Conservation (phyloP, 2,113 vertebrate genomes). For the Microcebus murinus region DNA sequence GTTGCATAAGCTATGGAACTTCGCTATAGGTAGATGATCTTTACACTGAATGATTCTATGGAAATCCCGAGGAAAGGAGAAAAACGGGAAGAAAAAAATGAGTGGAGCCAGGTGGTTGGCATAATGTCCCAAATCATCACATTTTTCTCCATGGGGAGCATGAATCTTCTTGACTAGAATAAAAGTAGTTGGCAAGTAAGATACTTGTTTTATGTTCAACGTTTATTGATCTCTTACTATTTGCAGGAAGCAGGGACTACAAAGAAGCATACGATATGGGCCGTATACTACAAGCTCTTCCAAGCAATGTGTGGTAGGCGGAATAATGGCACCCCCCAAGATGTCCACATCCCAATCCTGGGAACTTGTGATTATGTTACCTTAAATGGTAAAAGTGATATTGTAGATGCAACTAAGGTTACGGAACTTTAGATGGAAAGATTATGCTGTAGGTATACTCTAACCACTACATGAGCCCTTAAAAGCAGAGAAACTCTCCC, state of each 20-base stretch:
- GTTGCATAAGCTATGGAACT: background rate
- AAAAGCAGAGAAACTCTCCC: background rate
- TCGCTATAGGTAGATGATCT: background rate
- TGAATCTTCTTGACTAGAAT: background rate
- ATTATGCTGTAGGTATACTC: background rate
- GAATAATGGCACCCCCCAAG: background rate
- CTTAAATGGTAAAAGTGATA: background rate
- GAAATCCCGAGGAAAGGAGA: background rate
- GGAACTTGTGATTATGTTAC: background rate
- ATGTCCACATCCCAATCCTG: background rate
- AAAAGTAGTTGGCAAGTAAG: background rate
- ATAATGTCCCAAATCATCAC: background rate
- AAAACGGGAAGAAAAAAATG: background rate
- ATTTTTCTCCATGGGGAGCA: background rate
- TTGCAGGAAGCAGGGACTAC: background rate
- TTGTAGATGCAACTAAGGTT: background rate
- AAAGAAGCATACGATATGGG: background rate
- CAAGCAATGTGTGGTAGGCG: background rate
- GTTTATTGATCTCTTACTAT: background rate
- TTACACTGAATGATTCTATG: background rate
- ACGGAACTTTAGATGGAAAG: background rate
- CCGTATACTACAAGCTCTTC: background rate
- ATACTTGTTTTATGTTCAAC: background rate
- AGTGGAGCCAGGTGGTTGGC: background rate
- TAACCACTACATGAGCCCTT: background rate